Conservation (phyloP, 2,888 invertebrate species). For the Augochlorella aurata region DNA sequence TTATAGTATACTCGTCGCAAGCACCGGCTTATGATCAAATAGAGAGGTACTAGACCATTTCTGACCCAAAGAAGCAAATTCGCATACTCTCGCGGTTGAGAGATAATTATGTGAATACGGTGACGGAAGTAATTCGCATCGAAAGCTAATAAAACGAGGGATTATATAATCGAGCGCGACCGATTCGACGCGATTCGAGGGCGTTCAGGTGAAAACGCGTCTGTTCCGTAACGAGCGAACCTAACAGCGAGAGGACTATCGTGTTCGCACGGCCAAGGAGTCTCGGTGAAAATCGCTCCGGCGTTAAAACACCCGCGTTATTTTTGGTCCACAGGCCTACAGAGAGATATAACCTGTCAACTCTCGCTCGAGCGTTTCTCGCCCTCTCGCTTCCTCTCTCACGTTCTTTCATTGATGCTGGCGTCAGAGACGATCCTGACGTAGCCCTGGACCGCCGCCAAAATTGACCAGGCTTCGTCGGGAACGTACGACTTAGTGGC, state of each 20-base stretch:
- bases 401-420: constrained; percentile 77
- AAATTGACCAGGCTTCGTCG: constrained; percentile 59
- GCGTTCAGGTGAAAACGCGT: not conserved
- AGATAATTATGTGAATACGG: not conserved
- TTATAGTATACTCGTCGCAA: not conserved
- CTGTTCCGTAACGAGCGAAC: not conserved
- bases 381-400: constrained; percentile 43
- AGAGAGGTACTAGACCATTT: not conserved
- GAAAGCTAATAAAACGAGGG: not conserved
- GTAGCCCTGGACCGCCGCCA: constrained; percentile 75
- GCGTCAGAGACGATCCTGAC: constrained; percentile 77
- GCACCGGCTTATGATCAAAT: not conserved
- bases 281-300: constrained; percentile 55
- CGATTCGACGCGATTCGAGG: not conserved
- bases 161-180: not conserved
- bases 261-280: constrained; percentile 49
- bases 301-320: constrained; percentile 62
- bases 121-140: not conserved
- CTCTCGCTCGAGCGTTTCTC: constrained; percentile 49
- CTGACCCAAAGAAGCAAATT: not conserved
- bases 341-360: constrained; percentile 67
- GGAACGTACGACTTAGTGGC: constrained; percentile 40
- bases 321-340: constrained; percentile 66
- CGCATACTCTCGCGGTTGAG: not conserved
- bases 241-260: constrained; percentile 19